Evolutionary conservation across 2,113 vertebrate genomes (phyloP), one percentile per base, ranked within the genome.

Genomic region (Brienomyrus longianalis): DNA sequence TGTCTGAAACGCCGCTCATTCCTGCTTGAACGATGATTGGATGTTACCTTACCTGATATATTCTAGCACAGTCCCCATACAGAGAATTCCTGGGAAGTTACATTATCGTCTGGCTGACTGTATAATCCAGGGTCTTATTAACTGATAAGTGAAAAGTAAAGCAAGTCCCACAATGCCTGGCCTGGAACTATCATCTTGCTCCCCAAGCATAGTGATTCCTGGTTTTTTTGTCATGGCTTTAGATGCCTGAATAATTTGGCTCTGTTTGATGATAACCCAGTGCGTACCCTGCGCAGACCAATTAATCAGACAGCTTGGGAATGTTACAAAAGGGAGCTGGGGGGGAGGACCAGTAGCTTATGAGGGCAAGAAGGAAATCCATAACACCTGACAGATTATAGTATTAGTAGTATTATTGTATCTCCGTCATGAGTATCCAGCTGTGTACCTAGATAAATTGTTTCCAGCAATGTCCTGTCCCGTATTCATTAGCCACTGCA

Each of bases 201-300:
- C 45, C 31, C 91, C 90, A 93, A 92, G 93, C 94, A 93, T 91
- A 93, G 77, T 93, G 91, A 74, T 91, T 83, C 74, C 74, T 39
- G 74, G 2, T 19, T 77, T 70, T 74, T 74, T 31, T 17, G 70
- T 77, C 3, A 5, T 94, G 13, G n/a, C 70, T 43, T 80, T 80
- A 80, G 74, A 80, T 39, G 35, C 35, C 74, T 80, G 74, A 39
- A 80, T 80, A 43, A 43, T 80, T 17, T 43, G 15, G 35, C 35
- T 2, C 11, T 19, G 17, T 43, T 80, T 80, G 35, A 39, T 80
- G 74, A 35, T 80, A 80, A 80, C 74, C 35, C 15, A 80, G 35
- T 43, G 35, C 74, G 43, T 80, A 43, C 35, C 74, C 35, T 80
- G 74, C 43, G 74, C 74, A 80, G 35, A 80, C 74, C 35, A 80